These are phyloP conservation scores for Hypothenemus hampei DNA, from an alignment of 1,140 invertebrate species.

Conservation along the genomic window DNA sequence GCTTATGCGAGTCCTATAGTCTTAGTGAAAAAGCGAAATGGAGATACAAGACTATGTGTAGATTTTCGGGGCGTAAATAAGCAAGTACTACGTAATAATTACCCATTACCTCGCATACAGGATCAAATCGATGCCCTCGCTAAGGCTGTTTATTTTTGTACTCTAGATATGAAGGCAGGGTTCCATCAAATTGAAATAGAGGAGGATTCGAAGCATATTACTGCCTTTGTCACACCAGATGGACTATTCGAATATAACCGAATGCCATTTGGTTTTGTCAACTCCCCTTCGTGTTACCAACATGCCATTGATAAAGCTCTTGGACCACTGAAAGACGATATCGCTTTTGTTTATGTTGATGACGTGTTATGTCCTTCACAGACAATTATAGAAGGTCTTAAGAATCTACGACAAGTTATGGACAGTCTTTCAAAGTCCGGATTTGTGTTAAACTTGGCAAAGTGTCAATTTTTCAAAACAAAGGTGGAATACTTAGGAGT, in stretches of 20 bases:
- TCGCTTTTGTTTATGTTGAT: constrained; percentile 34
- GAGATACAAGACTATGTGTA: constrained; percentile 40
- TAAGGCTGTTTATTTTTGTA: constrained; percentile 27
- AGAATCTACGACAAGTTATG: constrained; percentile 1
- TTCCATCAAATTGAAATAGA: constrained; percentile 27
- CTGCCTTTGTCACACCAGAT: constrained; percentile 39
- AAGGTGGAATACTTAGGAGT: constrained; percentile 7
- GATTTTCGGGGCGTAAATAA: constrained; percentile 51
- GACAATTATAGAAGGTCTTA: constrained; percentile 33
- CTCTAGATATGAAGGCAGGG: constrained; percentile 31
- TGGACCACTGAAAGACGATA: constrained; percentile 28
- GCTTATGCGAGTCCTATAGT: constrained; percentile 47
- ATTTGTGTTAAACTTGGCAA: constrained; percentile 10
- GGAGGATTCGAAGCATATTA: constrained; percentile 34
- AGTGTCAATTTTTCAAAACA: constrained; percentile 8
- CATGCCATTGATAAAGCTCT: constrained; percentile 32
- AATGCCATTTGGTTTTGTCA: constrained; percentile 36
- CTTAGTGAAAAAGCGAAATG: constrained; percentile 49
- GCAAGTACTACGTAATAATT: constrained; percentile 37
- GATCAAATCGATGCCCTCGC: constrained; percentile 37
- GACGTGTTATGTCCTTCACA: constrained; percentile 38
- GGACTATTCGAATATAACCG: constrained; percentile 34
- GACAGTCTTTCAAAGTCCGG: constrained; percentile 1
- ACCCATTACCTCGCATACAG: constrained; percentile 41
- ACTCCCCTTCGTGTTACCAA: constrained; percentile 33